These are phyloP conservation scores for Lepas anatifera DNA, from an alignment of 2,888 invertebrate species.

Conservation along the genomic window DNA sequence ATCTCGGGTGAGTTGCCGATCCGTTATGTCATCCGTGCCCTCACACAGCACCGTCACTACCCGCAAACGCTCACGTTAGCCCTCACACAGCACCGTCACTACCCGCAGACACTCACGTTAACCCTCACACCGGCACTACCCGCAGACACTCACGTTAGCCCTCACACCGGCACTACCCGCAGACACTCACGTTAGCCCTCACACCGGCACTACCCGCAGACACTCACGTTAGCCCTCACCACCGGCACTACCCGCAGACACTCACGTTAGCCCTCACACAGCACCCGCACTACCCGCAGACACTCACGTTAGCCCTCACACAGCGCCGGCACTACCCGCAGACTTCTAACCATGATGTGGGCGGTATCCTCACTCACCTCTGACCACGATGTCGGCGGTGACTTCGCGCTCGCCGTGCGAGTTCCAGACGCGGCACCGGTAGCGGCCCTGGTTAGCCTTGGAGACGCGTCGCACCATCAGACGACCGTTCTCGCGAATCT, in stretches of 20 bases:
- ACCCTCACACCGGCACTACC: not conserved
- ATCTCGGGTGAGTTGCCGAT: too few species aligned
- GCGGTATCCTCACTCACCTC: not conserved
- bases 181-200: not conserved
- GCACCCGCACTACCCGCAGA: not conserved
- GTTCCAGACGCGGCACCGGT: slow-evolving; percentile 1
- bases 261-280: not conserved
- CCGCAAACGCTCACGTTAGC: not conserved
- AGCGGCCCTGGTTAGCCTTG: not conserved
- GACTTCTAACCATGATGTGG: not conserved
- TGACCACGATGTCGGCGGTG: not conserved
- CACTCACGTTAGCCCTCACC: not conserved
- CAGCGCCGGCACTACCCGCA: not conserved
- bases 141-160: too few species aligned
- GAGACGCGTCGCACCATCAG: not conserved
- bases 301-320: not conserved
- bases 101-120: not conserved
- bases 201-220: too few species aligned
- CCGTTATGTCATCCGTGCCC: too few species aligned
- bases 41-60: not conserved
- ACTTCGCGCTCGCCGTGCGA: not conserved
- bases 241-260: not conserved
- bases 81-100: not conserved
- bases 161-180: too few species aligned
- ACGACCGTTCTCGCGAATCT: not conserved